Evolutionary conservation across 2,113 vertebrate species (phyloP), one percentile per base, ranked within the genome.

Genomic region (Taurulus bubalis): DNA sequence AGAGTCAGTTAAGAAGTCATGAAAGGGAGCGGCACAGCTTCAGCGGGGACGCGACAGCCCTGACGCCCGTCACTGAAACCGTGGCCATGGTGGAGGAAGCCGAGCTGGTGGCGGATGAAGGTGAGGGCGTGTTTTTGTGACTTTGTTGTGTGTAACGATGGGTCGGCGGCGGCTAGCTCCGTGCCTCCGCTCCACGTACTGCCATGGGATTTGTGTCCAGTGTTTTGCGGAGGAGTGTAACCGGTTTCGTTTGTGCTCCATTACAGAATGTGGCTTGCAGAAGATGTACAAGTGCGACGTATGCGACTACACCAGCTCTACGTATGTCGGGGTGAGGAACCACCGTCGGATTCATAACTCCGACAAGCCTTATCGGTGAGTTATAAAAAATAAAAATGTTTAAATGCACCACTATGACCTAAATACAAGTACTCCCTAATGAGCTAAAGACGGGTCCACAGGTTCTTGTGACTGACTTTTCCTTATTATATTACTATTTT

Each of bases 341-440:
- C 98, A 99, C 91, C 93, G 98, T n/a, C 94, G 98, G 59, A 97
- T 98, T 60, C 98, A 99, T 71, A 99, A 87, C 93, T 97, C 97
- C 0, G 98, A 99, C 87, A 99, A 99, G 86, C 98, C 98, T 0
- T 99, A 99, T 89, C 96, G 98, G 98, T 99, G 60, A 87, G 92
- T 83, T 55, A 5, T 28, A 53, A 0, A 9, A 4, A 8, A n/a
- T 34, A 34, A 15, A 11, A 55, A 45, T 8, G 40, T 55, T 67
- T 12, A 63, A 8, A 40, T 58, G 22, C 18, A 0, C 28, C 18
- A 3, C 38, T n/a, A 5, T 62, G 14, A 6, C 40, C 20, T 66
- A 2, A 42, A 26, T 32, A 2, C 20, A 26, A 42, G 5, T 6
- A 32, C 8, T 8, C 26, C 15, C 24, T 30, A 2, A 59, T 38